phyloP scores from a whole-genome alignment of 2,797 vertebrate genomes.

The Enteromius trimaculatus region DNA sequence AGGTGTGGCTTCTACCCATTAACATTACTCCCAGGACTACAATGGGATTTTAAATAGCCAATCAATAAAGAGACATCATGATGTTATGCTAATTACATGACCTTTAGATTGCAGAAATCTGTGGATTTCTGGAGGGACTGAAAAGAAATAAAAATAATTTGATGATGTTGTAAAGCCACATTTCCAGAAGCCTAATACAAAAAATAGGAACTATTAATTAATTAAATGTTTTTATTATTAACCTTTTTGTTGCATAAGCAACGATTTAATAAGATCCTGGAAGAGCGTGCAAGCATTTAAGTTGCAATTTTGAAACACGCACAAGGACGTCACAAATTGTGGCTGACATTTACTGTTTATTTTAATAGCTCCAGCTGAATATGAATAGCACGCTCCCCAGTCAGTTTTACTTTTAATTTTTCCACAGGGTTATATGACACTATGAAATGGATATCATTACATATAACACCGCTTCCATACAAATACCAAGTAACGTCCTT shows the following conservation, averaged over 20 bases:
- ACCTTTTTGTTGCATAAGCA: neutral
- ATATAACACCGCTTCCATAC: conserved; percentile 76
- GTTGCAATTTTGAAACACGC: conserved; percentile 70
- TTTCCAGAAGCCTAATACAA: neutral
- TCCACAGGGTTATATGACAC: conserved; percentile 78
- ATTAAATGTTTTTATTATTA: neutral
- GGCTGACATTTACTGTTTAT: conserved; percentile 76
- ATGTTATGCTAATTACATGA: conserved; percentile 67
- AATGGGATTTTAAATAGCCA: conserved; percentile 80
- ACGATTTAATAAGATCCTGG: neutral
- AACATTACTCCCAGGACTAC: conserved; percentile 79
- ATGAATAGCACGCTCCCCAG: conserved; percentile 54
- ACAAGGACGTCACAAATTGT: conserved; percentile 77
- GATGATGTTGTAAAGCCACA: conserved; percentile 10
- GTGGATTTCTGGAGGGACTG: conserved; percentile 8
- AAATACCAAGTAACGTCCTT: conserved; percentile 80
- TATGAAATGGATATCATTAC: conserved; percentile 80
- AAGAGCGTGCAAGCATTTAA: conserved; percentile 59
- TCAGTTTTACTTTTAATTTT: conserved; percentile 77
- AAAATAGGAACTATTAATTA: neutral
- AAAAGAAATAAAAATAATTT: conserved; percentile 21
- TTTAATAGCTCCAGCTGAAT: conserved; percentile 68
- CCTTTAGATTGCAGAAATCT: conserved; percentile 45
- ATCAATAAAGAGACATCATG: conserved; percentile 82
- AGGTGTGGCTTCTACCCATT: conserved; percentile 74